phyloP scores from a whole-genome alignment of 2,113 vertebrate genomes.

The Nothoprocta perdicaria region DNA sequence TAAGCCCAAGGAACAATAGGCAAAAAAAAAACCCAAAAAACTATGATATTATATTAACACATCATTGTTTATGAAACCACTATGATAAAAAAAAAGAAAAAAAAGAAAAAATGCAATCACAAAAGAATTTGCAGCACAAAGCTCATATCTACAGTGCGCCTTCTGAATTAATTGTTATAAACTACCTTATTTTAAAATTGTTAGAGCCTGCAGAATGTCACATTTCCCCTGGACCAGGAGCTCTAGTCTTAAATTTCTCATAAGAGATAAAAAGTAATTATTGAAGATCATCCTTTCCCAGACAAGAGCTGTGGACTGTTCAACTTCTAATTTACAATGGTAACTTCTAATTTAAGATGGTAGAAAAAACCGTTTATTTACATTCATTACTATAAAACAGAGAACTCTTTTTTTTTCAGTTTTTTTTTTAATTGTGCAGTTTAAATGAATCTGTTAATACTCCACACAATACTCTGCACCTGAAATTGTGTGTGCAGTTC shows the following conservation, averaged over 20 bases:
- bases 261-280: conserved; percentile 70
- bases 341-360: too few species aligned
- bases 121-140: conserved; percentile 20
- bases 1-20: background rate
- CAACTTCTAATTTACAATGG: conserved; percentile 57
- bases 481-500: too few species aligned
- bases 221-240: conserved; percentile 24
- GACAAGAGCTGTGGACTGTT: conserved; percentile 25
- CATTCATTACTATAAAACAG: conserved; percentile 35
- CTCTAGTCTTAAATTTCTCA: background rate
- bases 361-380: conserved; percentile 53
- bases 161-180: conserved; percentile 59
- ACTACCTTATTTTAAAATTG: conserved; percentile 68
- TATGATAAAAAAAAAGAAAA: background rate
- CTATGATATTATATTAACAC: background rate
- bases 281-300: conserved; percentile 47
- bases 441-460: background rate
- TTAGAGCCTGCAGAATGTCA: conserved; percentile 37
- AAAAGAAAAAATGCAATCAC: background rate
- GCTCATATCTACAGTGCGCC: background rate
- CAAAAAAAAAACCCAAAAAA: background rate
- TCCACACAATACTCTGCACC: background rate
- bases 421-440: background rate
- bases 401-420: background rate
- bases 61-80: conserved; percentile 6